Evolutionary conservation across 2,888 invertebrate species (phyloP), one percentile per base, ranked within the genome.

Genomic region (Lithophane socia): DNA sequence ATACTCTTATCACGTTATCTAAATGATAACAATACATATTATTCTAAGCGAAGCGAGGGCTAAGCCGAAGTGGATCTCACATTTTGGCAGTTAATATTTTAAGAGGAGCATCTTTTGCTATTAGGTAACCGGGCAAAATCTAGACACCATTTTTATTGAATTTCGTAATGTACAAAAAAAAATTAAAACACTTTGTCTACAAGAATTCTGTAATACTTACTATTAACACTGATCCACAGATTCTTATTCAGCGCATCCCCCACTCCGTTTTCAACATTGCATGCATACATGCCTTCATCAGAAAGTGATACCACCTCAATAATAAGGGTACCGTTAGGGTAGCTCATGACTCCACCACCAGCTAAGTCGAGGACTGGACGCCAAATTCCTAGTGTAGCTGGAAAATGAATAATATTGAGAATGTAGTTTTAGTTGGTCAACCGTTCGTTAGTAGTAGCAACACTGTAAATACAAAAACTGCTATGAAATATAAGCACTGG

Each of bases 311-410:
- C 97, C 13, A 96, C 95, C 88, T 97, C 97, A 10, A 97, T 94
- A n/a, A 96, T 86, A 0, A 97, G 92, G 0, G 96, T 95, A 0
- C 97, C 97, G 61, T 97, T 97, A 0, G 96, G 94, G 44, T 94
- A 94, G 79, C 96, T 96, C 88, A 95, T 94, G 0, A 97, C 92
- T 2, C 97, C 97, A 29, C 97, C 96, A 7, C 97, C 97, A 0
- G 96, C 96, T 10, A 97, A 79, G 80, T 97, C 97, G 0, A 97
- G 88, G 0, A 97, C 96, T 71, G 97, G 97, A 49, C 96, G 90
- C 96, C 97, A 97, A 21, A 96, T 96, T 1, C 97, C 97, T n/a
- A 96, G 86, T 2, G 93, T 92, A n/a, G 96, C 97, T 97, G 90
- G 2, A 93, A 89, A 64, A 52, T n/a, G 1, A 42, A 1, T 13